Evolutionary conservation across 2,797 vertebrate species (phyloP).

Genomic region (Ctenopoma multispine): DNA sequence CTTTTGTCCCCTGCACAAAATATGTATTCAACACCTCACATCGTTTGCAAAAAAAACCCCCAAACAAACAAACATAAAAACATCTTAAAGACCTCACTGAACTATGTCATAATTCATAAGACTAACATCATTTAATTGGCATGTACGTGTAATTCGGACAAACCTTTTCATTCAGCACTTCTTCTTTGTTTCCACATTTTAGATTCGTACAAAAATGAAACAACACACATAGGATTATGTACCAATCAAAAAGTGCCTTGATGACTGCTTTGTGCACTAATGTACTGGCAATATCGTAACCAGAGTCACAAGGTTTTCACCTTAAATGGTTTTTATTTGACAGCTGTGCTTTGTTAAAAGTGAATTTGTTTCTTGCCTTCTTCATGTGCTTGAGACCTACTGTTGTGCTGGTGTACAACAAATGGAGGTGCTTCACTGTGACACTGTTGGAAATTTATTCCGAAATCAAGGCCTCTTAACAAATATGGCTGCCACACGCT

Average conservation of each 20-base stretch:
- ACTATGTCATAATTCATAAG: too few relatives aligned
- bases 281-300: neutral
- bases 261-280: too few relatives aligned
- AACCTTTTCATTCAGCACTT: neutral
- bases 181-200: neutral
- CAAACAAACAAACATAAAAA: neutral
- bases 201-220: neutral
- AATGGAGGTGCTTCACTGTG: too few relatives aligned
- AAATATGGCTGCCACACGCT: too few relatives aligned
- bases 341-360: neutral
- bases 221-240: neutral
- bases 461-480: too few relatives aligned
- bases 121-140: neutral
- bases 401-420: too few relatives aligned
- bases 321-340: neutral
- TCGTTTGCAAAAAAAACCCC: neutral
- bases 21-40: conserved; percentile 44
- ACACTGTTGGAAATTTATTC: neutral
- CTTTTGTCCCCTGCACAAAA: conserved; percentile 62
- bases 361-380: neutral
- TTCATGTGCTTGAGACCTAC: too few relatives aligned
- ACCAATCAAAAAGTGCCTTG: too few relatives aligned
- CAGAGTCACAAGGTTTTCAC: neutral
- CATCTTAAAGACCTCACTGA: too few relatives aligned
- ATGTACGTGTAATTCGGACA: neutral